phyloP scores from a whole-genome alignment of 2,888 invertebrate genomes.

The Eustalomyia histrio region DNA sequence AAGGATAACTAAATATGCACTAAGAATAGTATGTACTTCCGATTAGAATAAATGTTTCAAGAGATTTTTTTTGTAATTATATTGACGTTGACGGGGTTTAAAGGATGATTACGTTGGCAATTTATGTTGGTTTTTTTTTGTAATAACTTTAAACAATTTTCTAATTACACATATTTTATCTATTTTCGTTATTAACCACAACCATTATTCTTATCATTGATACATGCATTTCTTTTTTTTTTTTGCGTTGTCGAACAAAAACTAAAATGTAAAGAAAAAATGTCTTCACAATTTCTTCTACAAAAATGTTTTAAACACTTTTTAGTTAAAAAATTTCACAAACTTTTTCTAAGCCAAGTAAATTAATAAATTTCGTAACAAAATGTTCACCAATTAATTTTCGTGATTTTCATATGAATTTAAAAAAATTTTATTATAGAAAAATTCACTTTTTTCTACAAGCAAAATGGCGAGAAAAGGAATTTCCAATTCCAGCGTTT shows the following conservation, averaged over 20 bases:
- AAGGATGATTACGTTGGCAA: slow-evolving; percentile 21
- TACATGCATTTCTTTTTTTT: slow-evolving; percentile 54
- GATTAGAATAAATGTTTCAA: neutral
- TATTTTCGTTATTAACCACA: slow-evolving; percentile 51
- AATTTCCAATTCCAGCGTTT: slow-evolving; percentile 74
- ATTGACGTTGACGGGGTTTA: slow-evolving; percentile 3
- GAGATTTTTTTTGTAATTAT: neutral
- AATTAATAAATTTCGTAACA: neutral
- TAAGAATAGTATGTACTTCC: neutral
- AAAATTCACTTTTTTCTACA: slow-evolving; percentile 70
- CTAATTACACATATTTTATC: slow-evolving; percentile 53
- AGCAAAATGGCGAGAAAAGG: slow-evolving; percentile 76
- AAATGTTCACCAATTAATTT: neutral
- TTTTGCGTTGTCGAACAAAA: slow-evolving; percentile 33
- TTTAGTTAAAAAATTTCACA: slow-evolving; percentile 12
- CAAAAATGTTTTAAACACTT: slow-evolving; percentile 12
- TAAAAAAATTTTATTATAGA: slow-evolving; percentile 56
- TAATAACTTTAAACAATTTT: neutral
- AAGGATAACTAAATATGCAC: neutral
- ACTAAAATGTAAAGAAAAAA: slow-evolving; percentile 33
- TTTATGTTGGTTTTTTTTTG: slow-evolving; percentile 10
- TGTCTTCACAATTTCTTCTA: slow-evolving; percentile 48
- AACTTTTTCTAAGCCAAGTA: slow-evolving; percentile 13
- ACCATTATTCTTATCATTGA: slow-evolving; percentile 59
- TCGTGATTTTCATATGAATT: slow-evolving; percentile 15